Evolutionary conservation across 64 coral and sea anemone genomes (phyloP), one percentile per base, ranked within the genome.

Genomic region (Montipora sp.): DNA sequence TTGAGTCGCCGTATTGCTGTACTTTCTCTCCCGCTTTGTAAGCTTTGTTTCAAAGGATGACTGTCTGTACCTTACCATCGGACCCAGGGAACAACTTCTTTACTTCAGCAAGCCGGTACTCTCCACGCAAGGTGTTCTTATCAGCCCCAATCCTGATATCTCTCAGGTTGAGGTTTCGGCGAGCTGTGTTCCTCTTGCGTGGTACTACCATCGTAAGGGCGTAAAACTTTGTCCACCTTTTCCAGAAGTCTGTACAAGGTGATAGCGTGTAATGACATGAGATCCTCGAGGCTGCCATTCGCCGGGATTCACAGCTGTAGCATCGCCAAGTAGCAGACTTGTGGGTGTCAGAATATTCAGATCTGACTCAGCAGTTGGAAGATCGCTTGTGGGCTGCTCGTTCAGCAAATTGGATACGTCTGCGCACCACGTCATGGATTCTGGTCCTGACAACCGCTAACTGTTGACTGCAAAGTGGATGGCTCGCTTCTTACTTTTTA

Each of bases 381-480:
- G 48, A 0, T 36, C 16, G 10, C 90, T 79, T 14, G 92, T 96
- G 19, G 95, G 95, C 13, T 79, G 59, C 80, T 96, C 90, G 71
- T 96, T 93, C 24, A 96, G 63, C 12, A 96, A 51, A 18, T 90
- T 96, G 23, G 95, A 86, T 48, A 96, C 90, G 21, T 96, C 90
- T 73, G 71, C 77, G 49, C 87, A 93, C 45, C 93, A 46, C 1
- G 90, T 93, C n/a, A 90, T 78, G 58, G 93, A 89, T 75, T 96
- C 91, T 0, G 95, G 59, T 0, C 53, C 80, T 6, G 87, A 93
- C 63, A 96, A 53, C 63, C 87, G 80, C 47, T 96, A 90, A n/a
- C 87, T 90, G 57, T 74, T 80, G 7, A 96, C 90, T 49, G 90
- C 63, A 73, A 96, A 96, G 27, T 96, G 95, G 65, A 96, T 96